These are phyloP conservation scores for Toxotes jaculatrix DNA, from an alignment of 2,113 vertebrate species.

Conservation along the genomic window DNA sequence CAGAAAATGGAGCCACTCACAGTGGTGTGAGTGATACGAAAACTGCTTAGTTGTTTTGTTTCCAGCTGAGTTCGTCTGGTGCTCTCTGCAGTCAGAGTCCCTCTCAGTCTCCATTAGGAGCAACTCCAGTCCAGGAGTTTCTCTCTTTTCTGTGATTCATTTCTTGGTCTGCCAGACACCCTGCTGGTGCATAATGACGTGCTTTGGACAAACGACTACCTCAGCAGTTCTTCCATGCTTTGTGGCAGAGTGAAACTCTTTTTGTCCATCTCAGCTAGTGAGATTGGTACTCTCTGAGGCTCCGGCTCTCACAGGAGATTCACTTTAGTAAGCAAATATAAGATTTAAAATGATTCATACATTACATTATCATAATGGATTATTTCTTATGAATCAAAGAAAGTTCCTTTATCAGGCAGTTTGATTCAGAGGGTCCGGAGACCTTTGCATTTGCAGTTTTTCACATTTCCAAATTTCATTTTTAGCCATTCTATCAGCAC, in stretches of 20 bases:
- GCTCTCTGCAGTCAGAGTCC: constrained; percentile 34
- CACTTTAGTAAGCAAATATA: constrained; percentile 8
- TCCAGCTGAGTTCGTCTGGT: constrained; percentile 68
- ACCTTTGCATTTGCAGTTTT: constrained; percentile 20
- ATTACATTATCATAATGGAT: constrained; percentile 36
- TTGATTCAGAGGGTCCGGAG: not conserved
- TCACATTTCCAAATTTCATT: constrained; percentile 13
- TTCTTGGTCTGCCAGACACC: constrained; percentile 55
- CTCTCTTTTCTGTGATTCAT: constrained; percentile 47
- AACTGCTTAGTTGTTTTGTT: constrained; percentile 67
- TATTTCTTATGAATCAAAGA: constrained; percentile 15
- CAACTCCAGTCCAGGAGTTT: constrained; percentile 44
- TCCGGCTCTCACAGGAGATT: constrained; percentile 10
- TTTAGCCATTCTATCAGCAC: not conserved
- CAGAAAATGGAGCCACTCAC: constrained; percentile 61
- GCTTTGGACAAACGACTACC: constrained; percentile 63
- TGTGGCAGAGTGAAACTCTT: constrained; percentile 48
- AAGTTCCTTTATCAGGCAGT: not conserved
- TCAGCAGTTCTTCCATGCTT: constrained; percentile 66
- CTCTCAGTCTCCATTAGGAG: constrained; percentile 58
- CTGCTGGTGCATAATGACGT: constrained; percentile 60
- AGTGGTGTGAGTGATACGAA: constrained; percentile 54
- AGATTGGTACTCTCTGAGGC: constrained; percentile 23
- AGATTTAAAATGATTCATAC: constrained; percentile 43
- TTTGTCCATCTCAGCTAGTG: constrained; percentile 40